Conservation (phyloP, 2,113 vertebrate genomes). For the Lepus americanus region DNA sequence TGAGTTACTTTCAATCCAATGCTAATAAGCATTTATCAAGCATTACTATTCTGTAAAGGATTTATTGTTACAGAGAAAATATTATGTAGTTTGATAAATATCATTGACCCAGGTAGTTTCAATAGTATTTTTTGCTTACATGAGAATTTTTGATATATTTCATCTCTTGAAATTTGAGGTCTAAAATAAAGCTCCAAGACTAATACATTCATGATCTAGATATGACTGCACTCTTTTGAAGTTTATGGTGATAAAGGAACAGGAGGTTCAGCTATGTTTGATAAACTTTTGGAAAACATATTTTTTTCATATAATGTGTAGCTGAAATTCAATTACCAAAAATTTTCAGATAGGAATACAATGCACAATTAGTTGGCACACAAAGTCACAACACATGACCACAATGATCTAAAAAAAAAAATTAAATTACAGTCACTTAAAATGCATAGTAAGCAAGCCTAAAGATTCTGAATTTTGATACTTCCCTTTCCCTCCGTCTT, state of each 20-base stretch:
- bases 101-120: not conserved
- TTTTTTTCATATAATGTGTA: not conserved
- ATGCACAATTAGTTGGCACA: not conserved
- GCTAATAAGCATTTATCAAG: not conserved
- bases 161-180: not conserved
- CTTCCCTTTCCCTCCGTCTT: fast-evolving
- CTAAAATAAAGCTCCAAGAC: not conserved
- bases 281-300: not conserved
- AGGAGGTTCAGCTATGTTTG: not conserved
- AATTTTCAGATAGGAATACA: not conserved
- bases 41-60: not conserved
- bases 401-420: not conserved
- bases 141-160: not conserved
- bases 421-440: not conserved
- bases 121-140: not conserved
- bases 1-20: not conserved
- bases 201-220: not conserved
- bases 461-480: not conserved
- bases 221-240: not conserved
- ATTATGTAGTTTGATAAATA: not conserved
- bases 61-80: not conserved
- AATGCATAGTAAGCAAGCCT: not conserved
- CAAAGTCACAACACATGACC: not conserved
- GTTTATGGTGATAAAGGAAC: not conserved
- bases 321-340: not conserved